Conservation (phyloP, 2,888 invertebrate genomes). For the Xestia sexstrigata region DNA sequence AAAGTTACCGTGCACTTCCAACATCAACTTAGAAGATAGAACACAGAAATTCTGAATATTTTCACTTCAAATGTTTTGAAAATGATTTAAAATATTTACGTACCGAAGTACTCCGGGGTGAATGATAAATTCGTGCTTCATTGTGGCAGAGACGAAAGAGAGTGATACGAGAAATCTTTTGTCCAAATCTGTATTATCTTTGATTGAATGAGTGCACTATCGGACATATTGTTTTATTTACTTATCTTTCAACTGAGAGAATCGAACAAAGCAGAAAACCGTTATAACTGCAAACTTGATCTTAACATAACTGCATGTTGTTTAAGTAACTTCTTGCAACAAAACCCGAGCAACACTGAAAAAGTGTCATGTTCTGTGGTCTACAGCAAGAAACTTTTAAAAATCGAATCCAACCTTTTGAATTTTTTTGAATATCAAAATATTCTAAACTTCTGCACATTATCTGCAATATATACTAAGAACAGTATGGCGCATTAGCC, state of each 20-base stretch:
- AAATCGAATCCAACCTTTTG: background rate
- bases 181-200: conserved; percentile 57
- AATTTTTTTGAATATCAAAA: background rate
- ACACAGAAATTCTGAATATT: conserved; percentile 23
- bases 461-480: conserved; percentile 15
- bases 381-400: background rate
- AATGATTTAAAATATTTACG: conserved; percentile 48
- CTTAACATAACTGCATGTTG: background rate
- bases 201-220: conserved; percentile 58
- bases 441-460: conserved; percentile 1
- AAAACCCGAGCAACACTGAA: background rate
- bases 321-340: conserved; percentile 1
- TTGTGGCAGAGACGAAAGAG: conserved; percentile 27
- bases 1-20: conserved; percentile 31
- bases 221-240: conserved; percentile 41
- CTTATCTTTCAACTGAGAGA: conserved; percentile 35
- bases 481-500: conserved; percentile 14
- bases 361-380: background rate
- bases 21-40: conserved; percentile 32
- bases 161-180: conserved; percentile 42
- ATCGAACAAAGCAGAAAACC: background rate
- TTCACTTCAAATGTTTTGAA: conserved; percentile 6
- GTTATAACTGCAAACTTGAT: background rate
- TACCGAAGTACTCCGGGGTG: conserved; percentile 61
- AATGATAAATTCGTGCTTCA: conserved; percentile 60